A percentile compares a stretch with the other conserved stretches of the same genome.
phyloP scores from a whole-genome alignment of 2,888 invertebrate species.

The Volucella inflata region DNA sequence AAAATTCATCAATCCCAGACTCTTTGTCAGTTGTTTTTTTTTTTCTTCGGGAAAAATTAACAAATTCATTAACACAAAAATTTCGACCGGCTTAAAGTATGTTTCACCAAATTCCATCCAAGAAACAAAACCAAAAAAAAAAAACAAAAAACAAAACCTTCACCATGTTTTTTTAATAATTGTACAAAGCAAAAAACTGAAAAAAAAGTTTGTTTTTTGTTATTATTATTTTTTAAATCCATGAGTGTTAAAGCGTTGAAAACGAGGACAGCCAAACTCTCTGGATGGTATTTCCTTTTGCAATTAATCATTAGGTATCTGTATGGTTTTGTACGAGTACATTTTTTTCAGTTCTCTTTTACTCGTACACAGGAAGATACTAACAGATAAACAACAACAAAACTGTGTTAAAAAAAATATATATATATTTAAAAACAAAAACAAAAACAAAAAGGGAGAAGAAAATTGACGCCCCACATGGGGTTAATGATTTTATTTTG shows the following conservation, averaged over 20 bases:
- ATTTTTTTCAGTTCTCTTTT: constrained; percentile 20
- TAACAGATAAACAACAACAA: not conserved
- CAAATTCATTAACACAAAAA: constrained; percentile 30
- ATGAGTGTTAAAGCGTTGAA: constrained; percentile 44
- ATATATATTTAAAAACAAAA: constrained; percentile 27
- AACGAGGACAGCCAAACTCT: constrained; percentile 49
- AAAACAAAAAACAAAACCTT: not conserved
- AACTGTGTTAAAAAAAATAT: not conserved
- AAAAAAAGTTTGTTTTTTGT: constrained; percentile 4
- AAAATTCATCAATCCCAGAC: too few relatives aligned
- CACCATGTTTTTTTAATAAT: constrained; percentile 16
- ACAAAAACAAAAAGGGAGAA: not conserved
- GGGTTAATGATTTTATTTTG: constrained; percentile 45
- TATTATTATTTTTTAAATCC: not conserved
- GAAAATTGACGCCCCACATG: constrained; percentile 49
- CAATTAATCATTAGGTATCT: constrained; percentile 56
- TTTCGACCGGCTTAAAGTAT: constrained; percentile 19
- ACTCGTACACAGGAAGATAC: constrained; percentile 15
- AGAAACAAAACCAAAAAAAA: not conserved
- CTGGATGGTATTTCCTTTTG: constrained; percentile 56
- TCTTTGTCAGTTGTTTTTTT: not conserved
- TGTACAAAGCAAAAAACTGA: not conserved
- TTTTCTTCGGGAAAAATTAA: constrained; percentile 4
- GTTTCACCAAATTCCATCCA: constrained; percentile 17
- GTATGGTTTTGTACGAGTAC: constrained; percentile 31